Base-by-base conservation (phyloP, 2,888 invertebrate species). In the Gasteruption jaculator region DNA sequence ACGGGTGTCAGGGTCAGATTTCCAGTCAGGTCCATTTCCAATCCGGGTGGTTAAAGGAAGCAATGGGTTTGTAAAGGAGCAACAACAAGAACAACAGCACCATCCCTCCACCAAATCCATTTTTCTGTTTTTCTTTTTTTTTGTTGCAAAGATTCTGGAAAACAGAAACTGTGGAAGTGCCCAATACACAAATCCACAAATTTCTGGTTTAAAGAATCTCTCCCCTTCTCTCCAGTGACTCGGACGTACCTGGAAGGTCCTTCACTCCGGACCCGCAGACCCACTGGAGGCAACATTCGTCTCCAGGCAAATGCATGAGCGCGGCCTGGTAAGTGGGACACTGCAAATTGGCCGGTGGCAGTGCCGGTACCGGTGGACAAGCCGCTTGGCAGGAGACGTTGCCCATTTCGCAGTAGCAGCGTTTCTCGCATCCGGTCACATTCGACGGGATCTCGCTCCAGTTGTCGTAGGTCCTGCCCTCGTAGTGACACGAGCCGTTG, bases 201-300 rank as follows among this genome's bases (percentile, higher is more conserved):
- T n/a, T n/a, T n/a, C n/a, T n/a, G n/a, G n/a, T n/a, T n/a, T n/a
- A n/a, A 10, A n/a, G n/a, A 10, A 7, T n/a, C 8, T 29, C 16
- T n/a, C n/a, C 16, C 29, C 29, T 29, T 15, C 16, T 29, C 16
- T 15, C 29, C 14, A 29, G 15, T 29, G 8, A 10, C 15, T 10
- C 14, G 14, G 6, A 10, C n/a, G 8, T n/a, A 29, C 16, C 29
- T 15, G 10, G 29, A n/a, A 29, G n/a, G 15, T 14, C 29, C 14
- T 29, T 14, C 29, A 29, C 8, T 16, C 30, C 18, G 16, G 3
- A 10, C 16, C 11, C 15, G 46, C 77, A 77, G 46, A 67, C 76
- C 92, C 92, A 92, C 44, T 84, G 81, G 58, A 83, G 79, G 69
- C 92, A 92, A 63, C 92, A 92, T 46, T 89, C 86, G 53, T 91